Conservation (phyloP, 1,140 invertebrate species). For the Microvelia longipes region DNA sequence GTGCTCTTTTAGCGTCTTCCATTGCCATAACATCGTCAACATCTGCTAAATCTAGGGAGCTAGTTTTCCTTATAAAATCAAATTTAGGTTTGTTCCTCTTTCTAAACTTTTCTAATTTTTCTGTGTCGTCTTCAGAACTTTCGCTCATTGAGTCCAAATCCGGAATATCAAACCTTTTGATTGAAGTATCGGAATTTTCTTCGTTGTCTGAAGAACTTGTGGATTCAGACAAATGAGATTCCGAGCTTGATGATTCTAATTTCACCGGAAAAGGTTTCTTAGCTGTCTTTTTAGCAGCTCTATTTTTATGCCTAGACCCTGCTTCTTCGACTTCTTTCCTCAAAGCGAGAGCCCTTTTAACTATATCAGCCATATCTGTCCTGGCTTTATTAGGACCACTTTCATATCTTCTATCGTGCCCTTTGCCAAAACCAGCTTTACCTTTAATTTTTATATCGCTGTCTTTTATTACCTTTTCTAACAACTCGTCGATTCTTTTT, state of each 20-base stretch:
- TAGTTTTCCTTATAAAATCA: neutral
- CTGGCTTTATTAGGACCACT: neutral
- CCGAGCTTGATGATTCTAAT: neutral
- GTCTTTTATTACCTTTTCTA: neutral
- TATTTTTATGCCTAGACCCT: neutral
- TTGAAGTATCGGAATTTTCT: neutral
- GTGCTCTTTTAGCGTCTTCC: neutral
- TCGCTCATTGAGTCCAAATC: neutral
- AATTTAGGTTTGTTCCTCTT: neutral
- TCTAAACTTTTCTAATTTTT: neutral
- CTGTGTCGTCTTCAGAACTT: neutral
- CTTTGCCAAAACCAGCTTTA: neutral
- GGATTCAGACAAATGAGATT: neutral
- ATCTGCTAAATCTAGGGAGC: neutral
- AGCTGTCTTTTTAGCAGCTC: neutral
- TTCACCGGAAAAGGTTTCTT: slow-evolving; percentile 1
- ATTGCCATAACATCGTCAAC: neutral
- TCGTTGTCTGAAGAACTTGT: neutral
- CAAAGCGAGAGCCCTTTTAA: neutral
- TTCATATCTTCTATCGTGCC: neutral
- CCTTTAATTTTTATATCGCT: neutral
- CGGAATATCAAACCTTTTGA: neutral
- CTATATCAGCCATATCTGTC: neutral
- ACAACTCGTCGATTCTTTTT: neutral
- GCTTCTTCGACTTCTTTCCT: neutral